Evolutionary conservation across 2,113 vertebrate genomes (phyloP), one percentile per base, ranked within the genome.

Genomic region (Melanerpes formicivorus): DNA sequence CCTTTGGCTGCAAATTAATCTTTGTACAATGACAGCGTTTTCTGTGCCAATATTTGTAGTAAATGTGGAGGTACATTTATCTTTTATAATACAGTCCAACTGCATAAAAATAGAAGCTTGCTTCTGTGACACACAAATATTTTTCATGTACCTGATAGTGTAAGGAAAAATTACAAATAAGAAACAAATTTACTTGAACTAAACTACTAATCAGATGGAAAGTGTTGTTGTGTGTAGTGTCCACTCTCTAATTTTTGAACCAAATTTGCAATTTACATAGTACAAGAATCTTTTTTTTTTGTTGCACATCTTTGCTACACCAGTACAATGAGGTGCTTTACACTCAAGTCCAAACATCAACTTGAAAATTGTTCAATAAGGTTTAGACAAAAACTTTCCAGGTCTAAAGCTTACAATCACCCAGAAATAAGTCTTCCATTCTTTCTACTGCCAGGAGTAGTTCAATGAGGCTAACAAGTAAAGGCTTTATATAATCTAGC

Each of bases 401-500:
- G 13, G 4, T 92, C 32, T 85, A 55, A 80, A 83, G 46, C 26
- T 73, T 64, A 15, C 34, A 37, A 59, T 59, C 18, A 46, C 14
- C 21, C 58, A 50, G 42, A 65, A 90, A 70, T 50, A 81, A 84
- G 32, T 72, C 42, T 62, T 73, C 42, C 27, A 18, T 55, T 88
- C 71, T 94, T 88, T 73, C 37, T 82, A 9, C 65, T 73, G 21
- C 63, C 19, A 50, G 37, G 71, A 65, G 26, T 52, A 23, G n/a
- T 64, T 58, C 50, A 75, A 50, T 10, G 22, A 73, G 50, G 46
- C 74, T 86, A 60, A 63, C 60, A 72, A 78, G 80, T 64, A 90
- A 88, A 89, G 25, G 8, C 42, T 95, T 82, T 92, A 85, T 93
- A 30, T 74, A 77, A 52, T 90, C 60, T 85, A 77, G 48, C 37